Conservation (phyloP, 2,888 invertebrate species). For the Idaea dimidiata region DNA sequence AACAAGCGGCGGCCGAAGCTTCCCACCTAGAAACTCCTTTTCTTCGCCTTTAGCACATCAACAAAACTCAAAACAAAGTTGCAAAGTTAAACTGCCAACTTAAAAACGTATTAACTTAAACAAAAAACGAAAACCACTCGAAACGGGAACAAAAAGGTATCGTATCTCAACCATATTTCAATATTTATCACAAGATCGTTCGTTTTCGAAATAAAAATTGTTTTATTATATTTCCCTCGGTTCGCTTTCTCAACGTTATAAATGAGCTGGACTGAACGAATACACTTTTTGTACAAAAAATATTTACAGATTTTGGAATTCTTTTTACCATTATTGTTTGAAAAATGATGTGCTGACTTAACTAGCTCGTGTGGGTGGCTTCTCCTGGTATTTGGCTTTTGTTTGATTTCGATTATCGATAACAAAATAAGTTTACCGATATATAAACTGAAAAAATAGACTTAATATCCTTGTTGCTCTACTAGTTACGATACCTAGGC, state of each 20-base stretch:
- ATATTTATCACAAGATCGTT: constrained; percentile 77
- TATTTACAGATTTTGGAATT: neutral
- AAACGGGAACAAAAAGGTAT: constrained; percentile 57
- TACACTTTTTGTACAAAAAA: constrained; percentile 52
- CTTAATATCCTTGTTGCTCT: too few species aligned
- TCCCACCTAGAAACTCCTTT: too few species aligned
- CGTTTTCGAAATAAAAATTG: constrained; percentile 75
- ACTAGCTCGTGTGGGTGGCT: neutral
- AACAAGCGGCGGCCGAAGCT: too few species aligned
- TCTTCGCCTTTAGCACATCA: too few species aligned
- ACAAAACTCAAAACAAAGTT: too few species aligned
- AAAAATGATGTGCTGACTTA: constrained; percentile 7
- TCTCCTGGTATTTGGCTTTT: neutral
- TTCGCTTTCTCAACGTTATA: constrained; percentile 64
- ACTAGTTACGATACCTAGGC: too few species aligned
- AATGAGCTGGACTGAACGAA: constrained; percentile 56
- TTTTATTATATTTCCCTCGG: constrained; percentile 41
- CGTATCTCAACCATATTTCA: constrained; percentile 76
- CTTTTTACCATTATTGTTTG: neutral
- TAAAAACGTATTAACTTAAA: constrained; percentile 14
- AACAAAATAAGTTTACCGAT: neutral
- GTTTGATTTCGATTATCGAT: neutral
- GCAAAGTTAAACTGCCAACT: neutral
- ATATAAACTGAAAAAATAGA: too few species aligned
- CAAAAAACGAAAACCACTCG: constrained; percentile 28